These are phyloP conservation scores for Teleiodes luculella DNA, from an alignment of 2,888 invertebrate genomes.

Conservation along the genomic window DNA sequence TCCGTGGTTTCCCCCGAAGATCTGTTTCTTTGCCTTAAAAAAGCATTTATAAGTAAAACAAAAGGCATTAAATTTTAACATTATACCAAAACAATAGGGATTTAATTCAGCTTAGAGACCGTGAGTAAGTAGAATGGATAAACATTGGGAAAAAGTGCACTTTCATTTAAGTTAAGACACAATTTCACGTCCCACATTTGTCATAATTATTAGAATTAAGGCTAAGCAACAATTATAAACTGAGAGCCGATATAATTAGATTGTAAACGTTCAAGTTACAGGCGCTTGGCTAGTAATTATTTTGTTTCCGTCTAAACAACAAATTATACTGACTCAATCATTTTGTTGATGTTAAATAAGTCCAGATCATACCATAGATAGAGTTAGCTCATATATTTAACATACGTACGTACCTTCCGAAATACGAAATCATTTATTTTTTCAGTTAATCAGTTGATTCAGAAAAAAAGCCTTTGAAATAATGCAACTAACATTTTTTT, in stretches of 20 bases:
- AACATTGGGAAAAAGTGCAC: slow-evolving; percentile 18
- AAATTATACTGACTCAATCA: too few relatives aligned
- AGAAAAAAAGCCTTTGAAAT: too few relatives aligned
- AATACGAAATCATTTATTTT: too few relatives aligned
- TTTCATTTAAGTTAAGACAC: slow-evolving; percentile 25
- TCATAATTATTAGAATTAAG: slow-evolving; percentile 25
- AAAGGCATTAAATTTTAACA: background rate
- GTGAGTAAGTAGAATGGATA: background rate
- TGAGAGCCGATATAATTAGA: slow-evolving; percentile 25
- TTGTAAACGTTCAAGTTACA: slow-evolving; percentile 9
- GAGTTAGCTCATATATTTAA: too few relatives aligned
- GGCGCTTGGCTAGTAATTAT: slow-evolving; percentile 1
- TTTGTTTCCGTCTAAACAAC: too few relatives aligned
- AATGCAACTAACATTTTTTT: too few relatives aligned
- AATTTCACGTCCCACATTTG: slow-evolving; percentile 28
- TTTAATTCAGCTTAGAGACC: background rate
- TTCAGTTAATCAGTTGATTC: too few relatives aligned
- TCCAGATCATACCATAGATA: too few relatives aligned
- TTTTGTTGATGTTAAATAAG: too few relatives aligned
- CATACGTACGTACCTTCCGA: too few relatives aligned
- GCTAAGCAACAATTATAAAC: slow-evolving; percentile 29
- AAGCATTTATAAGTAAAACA: background rate
- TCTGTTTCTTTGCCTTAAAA: too few relatives aligned
- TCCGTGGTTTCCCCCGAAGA: too few relatives aligned
- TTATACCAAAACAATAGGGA: background rate